Conservation (phyloP, 2,888 invertebrate species). For the Polyommatus icarus region DNA sequence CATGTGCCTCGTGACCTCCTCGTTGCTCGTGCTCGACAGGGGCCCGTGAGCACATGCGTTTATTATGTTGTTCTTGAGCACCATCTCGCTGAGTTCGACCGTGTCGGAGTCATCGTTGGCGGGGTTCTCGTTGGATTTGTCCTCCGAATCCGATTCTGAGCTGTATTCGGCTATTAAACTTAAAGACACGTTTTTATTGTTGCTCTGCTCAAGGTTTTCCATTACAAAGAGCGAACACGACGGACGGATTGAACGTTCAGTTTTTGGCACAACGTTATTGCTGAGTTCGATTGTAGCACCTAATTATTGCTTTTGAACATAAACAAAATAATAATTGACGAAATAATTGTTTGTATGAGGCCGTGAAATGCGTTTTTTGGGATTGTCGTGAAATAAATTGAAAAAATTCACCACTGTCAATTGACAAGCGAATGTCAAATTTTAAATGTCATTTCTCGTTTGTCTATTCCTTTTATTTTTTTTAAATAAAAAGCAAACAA, state of each 20-base stretch:
- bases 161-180: conserved; percentile 74
- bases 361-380: conserved; percentile 25
- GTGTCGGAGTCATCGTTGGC: conserved; percentile 66
- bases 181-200: conserved; percentile 74
- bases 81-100: conserved; percentile 72
- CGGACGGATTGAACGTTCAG: conserved; percentile 38
- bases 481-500: background rate
- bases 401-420: conserved; percentile 7
- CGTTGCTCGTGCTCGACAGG: conserved; percentile 57
- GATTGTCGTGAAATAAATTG: background rate
- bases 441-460: background rate
- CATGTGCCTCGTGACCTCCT: conserved; percentile 66
- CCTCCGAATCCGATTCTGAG: conserved; percentile 73
- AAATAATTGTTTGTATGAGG: background rate
- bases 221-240: conserved; percentile 48
- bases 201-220: conserved; percentile 70
- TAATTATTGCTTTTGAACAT: background rate
- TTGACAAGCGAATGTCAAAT: conserved; percentile 2
- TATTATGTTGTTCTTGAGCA: conserved; percentile 74
- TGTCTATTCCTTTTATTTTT: background rate
- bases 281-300: background rate
- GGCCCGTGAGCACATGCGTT: conserved; percentile 77
- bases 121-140: conserved; percentile 57
- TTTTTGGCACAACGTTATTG: conserved; percentile 31
- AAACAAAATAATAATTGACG: conserved; percentile 22